Evolutionary conservation across 2,113 vertebrate genomes (phyloP).

Genomic region (Hemicordylus capensis): DNA sequence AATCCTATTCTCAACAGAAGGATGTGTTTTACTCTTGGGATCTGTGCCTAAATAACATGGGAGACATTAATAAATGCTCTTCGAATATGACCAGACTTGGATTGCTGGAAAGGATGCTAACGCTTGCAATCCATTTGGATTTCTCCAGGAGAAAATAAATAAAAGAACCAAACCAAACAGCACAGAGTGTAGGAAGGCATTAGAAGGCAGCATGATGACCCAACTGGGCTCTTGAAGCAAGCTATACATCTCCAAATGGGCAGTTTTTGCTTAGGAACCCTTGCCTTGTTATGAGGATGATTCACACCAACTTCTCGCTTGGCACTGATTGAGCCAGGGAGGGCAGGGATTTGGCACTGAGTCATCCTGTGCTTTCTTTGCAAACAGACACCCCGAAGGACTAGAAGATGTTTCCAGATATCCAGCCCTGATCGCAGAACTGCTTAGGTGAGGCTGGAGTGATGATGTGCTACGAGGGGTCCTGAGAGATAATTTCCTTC

Average conservation of each 20-base stretch:
- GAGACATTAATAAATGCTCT: not conserved
- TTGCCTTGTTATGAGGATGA: no score
- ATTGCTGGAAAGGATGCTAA: not conserved
- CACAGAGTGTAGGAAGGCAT: not conserved
- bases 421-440: slow-evolving; percentile 84
- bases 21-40: not conserved
- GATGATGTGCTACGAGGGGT: slow-evolving; percentile 82
- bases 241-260: no score
- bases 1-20: not conserved
- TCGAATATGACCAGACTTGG: not conserved
- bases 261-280: no score
- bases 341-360: no score
- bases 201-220: no score
- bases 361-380: slow-evolving; percentile 22
- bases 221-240: no score
- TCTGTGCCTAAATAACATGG: not conserved
- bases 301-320: no score
- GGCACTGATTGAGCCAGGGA: no score
- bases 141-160: not conserved
- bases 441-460: slow-evolving; percentile 84
- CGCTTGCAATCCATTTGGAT: not conserved
- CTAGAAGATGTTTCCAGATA: slow-evolving; percentile 92
- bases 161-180: not conserved
- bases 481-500: slow-evolving; percentile 85
- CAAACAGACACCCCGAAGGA: slow-evolving; percentile 84